Conservation (phyloP, 2,888 invertebrate species). For the Eubasilissa splendida region DNA sequence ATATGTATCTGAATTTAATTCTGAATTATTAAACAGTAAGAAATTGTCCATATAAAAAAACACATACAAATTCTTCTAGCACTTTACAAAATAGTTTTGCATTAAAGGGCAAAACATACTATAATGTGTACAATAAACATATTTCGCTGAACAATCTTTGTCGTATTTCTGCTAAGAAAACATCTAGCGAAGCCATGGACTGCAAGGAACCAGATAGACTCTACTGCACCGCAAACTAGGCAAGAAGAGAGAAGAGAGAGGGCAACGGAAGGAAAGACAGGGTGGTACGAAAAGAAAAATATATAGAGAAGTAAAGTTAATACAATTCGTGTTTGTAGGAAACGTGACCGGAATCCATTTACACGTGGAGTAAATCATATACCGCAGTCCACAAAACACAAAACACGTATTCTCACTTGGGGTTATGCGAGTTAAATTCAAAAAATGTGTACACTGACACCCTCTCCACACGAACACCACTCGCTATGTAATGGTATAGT, state of each 20-base stretch:
- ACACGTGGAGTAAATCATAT: constrained; percentile 57
- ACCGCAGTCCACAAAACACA: constrained; percentile 51
- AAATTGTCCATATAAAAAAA: too few species aligned
- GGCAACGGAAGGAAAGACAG: constrained; percentile 42
- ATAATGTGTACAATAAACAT: too few species aligned
- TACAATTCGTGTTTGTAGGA: constrained; percentile 58
- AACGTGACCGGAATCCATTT: constrained; percentile 56
- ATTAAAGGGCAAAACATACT: too few species aligned
- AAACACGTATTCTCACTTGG: constrained; percentile 58
- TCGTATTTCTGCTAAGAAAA: neutral
- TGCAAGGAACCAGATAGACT: neutral
- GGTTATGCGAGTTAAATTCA: constrained; percentile 57
- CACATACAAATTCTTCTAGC: too few species aligned
- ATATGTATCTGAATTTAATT: too few species aligned
- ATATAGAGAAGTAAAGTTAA: constrained; percentile 58
- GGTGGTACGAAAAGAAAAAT: constrained; percentile 32
- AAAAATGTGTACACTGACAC: constrained; percentile 42
- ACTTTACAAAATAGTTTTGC: too few species aligned
- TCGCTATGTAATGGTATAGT: constrained; percentile 17
- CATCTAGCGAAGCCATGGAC: neutral
- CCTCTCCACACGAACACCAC: constrained; percentile 18
- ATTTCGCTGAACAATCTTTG: too few species aligned
- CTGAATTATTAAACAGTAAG: too few species aligned
- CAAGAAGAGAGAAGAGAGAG: constrained; percentile 8
- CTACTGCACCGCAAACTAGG: constrained; percentile 39